Conservation (phyloP, 1,140 invertebrate species). For the Adelges cooleyi region DNA sequence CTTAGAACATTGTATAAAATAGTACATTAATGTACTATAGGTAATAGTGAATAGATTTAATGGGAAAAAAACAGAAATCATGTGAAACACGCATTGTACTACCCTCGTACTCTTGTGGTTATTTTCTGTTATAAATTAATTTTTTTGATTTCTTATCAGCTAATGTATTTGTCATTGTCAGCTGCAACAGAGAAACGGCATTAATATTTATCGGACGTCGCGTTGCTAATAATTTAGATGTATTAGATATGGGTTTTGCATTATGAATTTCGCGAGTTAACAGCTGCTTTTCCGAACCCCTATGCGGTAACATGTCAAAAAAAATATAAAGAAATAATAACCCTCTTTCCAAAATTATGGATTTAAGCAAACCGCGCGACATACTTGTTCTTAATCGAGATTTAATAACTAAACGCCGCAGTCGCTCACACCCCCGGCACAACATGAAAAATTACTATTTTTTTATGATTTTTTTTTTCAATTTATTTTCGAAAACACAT, state of each 20-base stretch:
- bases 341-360: constrained; percentile 19
- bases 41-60: no score
- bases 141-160: no score
- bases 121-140: no score
- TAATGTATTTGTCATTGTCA: constrained; percentile 12
- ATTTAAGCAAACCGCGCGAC: not conserved
- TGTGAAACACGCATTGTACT: no score
- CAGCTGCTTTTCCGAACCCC: not conserved
- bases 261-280: not conserved
- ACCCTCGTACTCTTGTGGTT: no score
- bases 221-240: constrained; percentile 19
- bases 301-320: not conserved
- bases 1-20: no score
- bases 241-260: constrained; percentile 22
- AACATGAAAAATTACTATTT: constrained; percentile 16
- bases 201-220: constrained; percentile 3
- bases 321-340: not conserved
- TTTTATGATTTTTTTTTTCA: constrained; percentile 6
- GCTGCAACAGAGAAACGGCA: not conserved
- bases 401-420: constrained; percentile 5
- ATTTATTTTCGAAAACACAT: constrained; percentile 19
- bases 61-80: no score
- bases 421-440: not conserved
- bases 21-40: no score
- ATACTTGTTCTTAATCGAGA: constrained; percentile 14